Evolutionary conservation across 1,140 invertebrate species (phyloP).

Genomic region (Episyrphus balteatus): DNA sequence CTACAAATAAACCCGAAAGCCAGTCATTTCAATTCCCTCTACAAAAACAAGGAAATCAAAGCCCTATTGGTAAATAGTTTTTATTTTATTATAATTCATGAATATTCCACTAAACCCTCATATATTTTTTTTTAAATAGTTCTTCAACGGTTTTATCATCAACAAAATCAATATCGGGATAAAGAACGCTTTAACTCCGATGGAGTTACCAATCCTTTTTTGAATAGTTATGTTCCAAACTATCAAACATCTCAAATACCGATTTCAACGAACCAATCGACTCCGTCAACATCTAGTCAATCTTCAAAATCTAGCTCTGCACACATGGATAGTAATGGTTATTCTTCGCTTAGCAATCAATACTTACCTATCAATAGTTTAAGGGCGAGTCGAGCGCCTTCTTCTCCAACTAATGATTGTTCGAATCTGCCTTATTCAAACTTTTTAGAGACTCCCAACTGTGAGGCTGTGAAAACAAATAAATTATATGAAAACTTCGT

Average conservation of each 20-base stretch:
- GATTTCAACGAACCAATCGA: constrained; percentile 6
- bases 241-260: neutral
- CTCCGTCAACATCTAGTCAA: constrained; percentile 34
- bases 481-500: no score
- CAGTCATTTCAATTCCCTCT: no score
- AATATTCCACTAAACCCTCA: neutral
- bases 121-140: constrained; percentile 15
- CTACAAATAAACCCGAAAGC: neutral
- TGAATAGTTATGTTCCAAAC: constrained; percentile 25
- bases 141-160: constrained; percentile 39
- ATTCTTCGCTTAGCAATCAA: no score
- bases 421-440: no score
- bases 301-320: constrained; percentile 14
- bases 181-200: constrained; percentile 14
- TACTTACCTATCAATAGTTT: no score
- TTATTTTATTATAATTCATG: neutral
- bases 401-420: no score
- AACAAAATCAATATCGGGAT: constrained; percentile 37
- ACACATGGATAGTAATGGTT: no score
- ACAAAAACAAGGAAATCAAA: constrained; percentile 24
- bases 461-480: no score
- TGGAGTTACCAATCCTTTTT: constrained; percentile 26
- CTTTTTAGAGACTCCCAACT: no score
- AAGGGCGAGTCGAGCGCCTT: no score
- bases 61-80: constrained; percentile 25